Base-by-base conservation (phyloP, 2,113 vertebrate species). In the Sturnus vulgaris region DNA sequence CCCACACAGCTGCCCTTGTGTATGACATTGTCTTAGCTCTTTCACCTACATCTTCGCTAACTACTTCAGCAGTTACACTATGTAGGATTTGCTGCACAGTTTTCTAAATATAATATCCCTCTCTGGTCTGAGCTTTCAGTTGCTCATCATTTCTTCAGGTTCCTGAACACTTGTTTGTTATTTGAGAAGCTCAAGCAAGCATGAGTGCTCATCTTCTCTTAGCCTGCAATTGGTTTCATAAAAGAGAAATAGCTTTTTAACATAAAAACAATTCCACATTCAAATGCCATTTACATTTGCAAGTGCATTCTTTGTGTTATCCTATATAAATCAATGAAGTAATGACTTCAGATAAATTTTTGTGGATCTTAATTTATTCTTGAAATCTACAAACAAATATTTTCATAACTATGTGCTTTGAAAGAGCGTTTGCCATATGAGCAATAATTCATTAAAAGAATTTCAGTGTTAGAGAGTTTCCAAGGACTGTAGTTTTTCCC, bases 1-100 rank as follows among this genome's bases (percentile, higher is more conserved):
- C 82, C 79, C 86, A 96, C 60, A 78, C 80, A 88, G 88, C 86
- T 96, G 86, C 80, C 92, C 88, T 94, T 86, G 76, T 94, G 52
- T 71, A 82, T 94, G 95, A 88, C 79, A 81, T 90, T 93, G 79
- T 63, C 92, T 82, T 90, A 77, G 83, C 86, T 94, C 88, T 94
- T 95, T 92, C 79, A 94, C 88, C 86, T 92, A 77, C 60, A 60
- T 92, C 82, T 83, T 94, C 39, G 82, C 50, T 69, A 86, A 69
- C 55, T 73, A 19, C 50, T 73, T 86, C 64, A 90, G 52, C 60
- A 79, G 46, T 69, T 83, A 83, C 2, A 8, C 42, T 69, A 9
- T 21, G 42, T 40, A 75, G 57, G 76, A 52, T 92, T 81, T 5
- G 1, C 63, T 86, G 64, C 60, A 64, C 52, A 75, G 59, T 39